Evolutionary conservation across 2,888 invertebrate genomes (phyloP).

Genomic region (Tigriopus californicus): DNA sequence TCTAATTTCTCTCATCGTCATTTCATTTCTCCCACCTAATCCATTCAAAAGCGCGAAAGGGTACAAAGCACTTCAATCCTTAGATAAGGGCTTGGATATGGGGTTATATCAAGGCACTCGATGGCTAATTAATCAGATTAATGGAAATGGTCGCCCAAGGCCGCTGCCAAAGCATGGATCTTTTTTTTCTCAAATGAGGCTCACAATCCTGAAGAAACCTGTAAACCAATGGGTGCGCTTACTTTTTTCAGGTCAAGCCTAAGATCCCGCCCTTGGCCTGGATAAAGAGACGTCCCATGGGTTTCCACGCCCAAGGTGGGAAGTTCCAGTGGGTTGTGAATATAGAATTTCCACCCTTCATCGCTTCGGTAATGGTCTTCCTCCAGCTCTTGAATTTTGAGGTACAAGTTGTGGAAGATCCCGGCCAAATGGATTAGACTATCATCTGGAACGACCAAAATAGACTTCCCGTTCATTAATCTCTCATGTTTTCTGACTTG

Average conservation of each 20-base stretch:
- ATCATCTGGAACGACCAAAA: conserved; percentile 16
- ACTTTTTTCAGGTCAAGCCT: conserved; percentile 20
- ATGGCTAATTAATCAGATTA: conserved; percentile 13
- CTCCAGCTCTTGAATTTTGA: conserved; percentile 19
- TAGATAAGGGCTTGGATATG: background rate
- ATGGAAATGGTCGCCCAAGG: background rate
- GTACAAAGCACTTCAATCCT: background rate
- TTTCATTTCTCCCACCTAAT: background rate
- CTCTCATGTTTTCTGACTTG: too few relatives aligned
- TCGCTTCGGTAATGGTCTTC: conserved; percentile 17
- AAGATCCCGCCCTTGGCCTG: conserved; percentile 20
- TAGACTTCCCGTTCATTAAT: too few relatives aligned
- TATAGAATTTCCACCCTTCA: conserved; percentile 20
- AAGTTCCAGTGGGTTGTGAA: conserved; percentile 20
- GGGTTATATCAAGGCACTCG: background rate
- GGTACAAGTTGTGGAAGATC: conserved; percentile 21
- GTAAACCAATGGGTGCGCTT: background rate
- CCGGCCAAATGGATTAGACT: conserved; percentile 18
- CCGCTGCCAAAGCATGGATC: conserved; percentile 4
- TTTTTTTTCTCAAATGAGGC: background rate
- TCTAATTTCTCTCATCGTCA: background rate
- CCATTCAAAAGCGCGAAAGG: background rate
- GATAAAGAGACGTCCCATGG: conserved; percentile 20
- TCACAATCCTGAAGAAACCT: too few relatives aligned
- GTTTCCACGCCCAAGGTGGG: conserved; percentile 20